These are phyloP conservation scores for Homarus americanus DNA, from an alignment of 1,140 invertebrate genomes.

Conservation along the genomic window DNA sequence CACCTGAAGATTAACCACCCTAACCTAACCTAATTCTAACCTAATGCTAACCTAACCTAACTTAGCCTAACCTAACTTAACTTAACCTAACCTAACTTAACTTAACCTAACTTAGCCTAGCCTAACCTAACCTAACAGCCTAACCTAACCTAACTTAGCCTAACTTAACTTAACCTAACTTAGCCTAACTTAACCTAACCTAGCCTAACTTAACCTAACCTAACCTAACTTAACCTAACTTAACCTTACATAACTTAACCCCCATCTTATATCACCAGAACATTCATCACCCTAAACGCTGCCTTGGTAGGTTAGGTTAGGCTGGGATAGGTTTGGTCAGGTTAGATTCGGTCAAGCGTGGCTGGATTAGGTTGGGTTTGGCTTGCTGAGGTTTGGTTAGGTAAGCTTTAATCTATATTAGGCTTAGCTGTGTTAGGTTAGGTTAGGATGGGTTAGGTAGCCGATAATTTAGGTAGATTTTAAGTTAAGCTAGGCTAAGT, in stretches of 20 bases:
- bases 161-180: neutral
- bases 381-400: neutral
- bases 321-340: neutral
- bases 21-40: too few relatives aligned
- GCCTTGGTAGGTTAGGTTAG: too few relatives aligned
- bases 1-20: too few relatives aligned
- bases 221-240: constrained; percentile 4
- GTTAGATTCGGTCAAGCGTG: neutral
- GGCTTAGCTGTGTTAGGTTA: neutral
- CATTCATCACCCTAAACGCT: neutral
- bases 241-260: neutral
- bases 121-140: too few relatives aligned
- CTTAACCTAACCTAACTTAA: neutral
- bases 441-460: neutral
- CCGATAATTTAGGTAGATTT: too few relatives aligned
- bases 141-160: too few relatives aligned
- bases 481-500: too few relatives aligned
- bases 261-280: neutral
- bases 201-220: constrained; percentile 1
- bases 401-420: neutral
- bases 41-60: too few relatives aligned
- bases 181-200: constrained; percentile 5
- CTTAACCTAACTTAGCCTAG: neutral
- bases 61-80: neutral
- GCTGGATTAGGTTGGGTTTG: neutral